Evolutionary conservation across 2,797 vertebrate species (phyloP), one percentile per base, ranked within the genome.

Genomic region (Pseudopleuronectes americanus): DNA sequence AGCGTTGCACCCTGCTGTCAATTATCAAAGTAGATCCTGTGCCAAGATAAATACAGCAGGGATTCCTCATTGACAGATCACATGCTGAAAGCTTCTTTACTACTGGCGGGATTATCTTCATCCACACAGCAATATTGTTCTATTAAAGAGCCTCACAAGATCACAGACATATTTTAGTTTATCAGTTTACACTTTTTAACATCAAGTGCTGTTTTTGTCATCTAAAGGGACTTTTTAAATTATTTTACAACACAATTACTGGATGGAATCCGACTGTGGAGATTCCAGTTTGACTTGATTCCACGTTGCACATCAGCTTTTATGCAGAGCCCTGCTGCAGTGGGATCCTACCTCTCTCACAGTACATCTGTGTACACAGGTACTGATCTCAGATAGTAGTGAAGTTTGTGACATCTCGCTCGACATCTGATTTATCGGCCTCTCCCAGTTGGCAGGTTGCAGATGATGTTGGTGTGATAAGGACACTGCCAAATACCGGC

Each of bases 401-500:
- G 17, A 64, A 3, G 48, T 48, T 60, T 66, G 23, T 49, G 79
- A 70, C 76, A 83, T 55, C 55, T 68, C 9, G 8, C 13, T 83
- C 7, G 78, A 85, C 55, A 77, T 79, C 77, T 66, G 6, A 79
- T 71, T 75, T 68, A 36, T 16, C 17, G 71, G 76, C 60, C n/a
- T 74, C 61, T 76, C 74, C 67, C 49, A 41, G 17, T 33, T 64
- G 64, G 52, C 77, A 77, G 13, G 74, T 56, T 49, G 64, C 47
- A 51, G 77, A 81, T 90, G 56, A 23, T 33, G 51, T 60, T 75
- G 41, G 53, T 24, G 22, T 67, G 86, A 90, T 82, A 71, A 80
- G 21, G 24, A 61, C 33, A 36, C 12, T 68, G 69, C 48, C 77
- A 83, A 48, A 80, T 82, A 60, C 33, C 66, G 57, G 3, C 14